Conservation (phyloP, 2,888 invertebrate genomes). For the Drosophila stalkeri region DNA sequence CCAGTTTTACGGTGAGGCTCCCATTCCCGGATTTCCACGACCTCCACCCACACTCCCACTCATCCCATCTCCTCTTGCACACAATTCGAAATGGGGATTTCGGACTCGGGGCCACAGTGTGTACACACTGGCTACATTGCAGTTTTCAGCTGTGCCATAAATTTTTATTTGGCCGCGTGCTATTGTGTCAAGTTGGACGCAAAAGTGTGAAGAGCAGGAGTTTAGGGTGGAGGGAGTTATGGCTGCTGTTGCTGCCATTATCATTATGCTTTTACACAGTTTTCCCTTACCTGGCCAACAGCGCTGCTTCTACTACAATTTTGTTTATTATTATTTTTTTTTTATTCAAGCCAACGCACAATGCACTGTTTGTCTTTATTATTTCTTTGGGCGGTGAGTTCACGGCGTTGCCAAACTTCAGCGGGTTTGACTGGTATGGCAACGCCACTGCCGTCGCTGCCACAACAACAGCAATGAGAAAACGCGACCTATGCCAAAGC, state of each 20-base stretch:
- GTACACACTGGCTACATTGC: slow-evolving; percentile 56
- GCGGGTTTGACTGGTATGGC: slow-evolving; percentile 42
- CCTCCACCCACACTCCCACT: background rate
- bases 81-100: slow-evolving; percentile 31
- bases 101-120: slow-evolving; percentile 35
- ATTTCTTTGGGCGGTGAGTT: slow-evolving; percentile 48
- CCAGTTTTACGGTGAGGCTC: slow-evolving; percentile 36
- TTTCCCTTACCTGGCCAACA: slow-evolving; percentile 16
- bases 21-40: background rate
- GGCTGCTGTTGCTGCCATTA: slow-evolving; percentile 52
- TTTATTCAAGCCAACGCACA: slow-evolving; percentile 42
- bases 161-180: slow-evolving; percentile 77
- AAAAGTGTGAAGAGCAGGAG: background rate
- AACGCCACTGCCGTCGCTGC: slow-evolving; percentile 39
- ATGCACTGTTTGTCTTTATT: slow-evolving; percentile 77
- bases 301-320: background rate
- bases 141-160: slow-evolving; percentile 76
- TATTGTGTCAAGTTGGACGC: slow-evolving; percentile 71
- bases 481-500: slow-evolving; percentile 70
- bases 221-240: background rate
- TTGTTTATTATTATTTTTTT: slow-evolving; percentile 3
- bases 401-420: slow-evolving; percentile 68
- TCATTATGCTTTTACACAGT: slow-evolving; percentile 68
- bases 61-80: background rate
- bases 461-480: slow-evolving; percentile 18